Percentiles rank a stretch among this genome's conserved stretches.
These are phyloP conservation scores for Tipula confusa DNA, from an alignment of 2,888 invertebrate genomes.

Conservation along the genomic window DNA sequence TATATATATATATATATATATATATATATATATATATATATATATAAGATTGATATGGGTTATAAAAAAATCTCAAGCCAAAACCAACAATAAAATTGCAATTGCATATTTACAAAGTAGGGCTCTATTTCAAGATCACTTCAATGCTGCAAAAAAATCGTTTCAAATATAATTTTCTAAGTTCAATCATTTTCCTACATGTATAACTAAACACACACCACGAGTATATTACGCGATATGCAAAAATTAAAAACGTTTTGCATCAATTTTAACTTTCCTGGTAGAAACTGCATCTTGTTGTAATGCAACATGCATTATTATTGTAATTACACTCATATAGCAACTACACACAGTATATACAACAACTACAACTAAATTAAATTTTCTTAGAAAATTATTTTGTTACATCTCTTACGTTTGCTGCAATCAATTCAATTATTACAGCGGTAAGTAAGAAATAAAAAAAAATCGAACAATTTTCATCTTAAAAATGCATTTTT, in stretches of 20 bases:
- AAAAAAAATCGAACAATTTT: background rate
- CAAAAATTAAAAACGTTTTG: background rate
- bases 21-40: too few species aligned
- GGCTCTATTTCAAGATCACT: background rate
- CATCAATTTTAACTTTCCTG: conserved; percentile 20
- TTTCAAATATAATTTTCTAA: background rate
- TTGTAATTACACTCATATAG: background rate
- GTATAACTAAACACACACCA: too few species aligned
- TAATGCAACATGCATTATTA: conserved; percentile 20
- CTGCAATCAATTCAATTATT: conserved; percentile 3
- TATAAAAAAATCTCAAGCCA: background rate
- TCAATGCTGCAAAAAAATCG: background rate
- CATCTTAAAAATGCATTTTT: background rate
- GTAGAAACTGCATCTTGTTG: conserved; percentile 12
- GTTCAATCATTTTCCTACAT: background rate
- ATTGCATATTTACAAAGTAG: background rate
- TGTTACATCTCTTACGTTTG: conserved; percentile 3
- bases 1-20: too few species aligned
- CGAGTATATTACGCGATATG: background rate
- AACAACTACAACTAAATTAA: background rate
- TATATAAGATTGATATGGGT: background rate
- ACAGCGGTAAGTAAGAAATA: conserved; percentile 12
- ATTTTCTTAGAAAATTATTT: background rate
- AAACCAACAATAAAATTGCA: background rate
- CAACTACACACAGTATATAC: background rate